A percentile compares a stretch with the other conserved stretches of the same genome.
Evolutionary conservation across 1,140 invertebrate genomes (phyloP).

Genomic region (Pachyrhynchus sulphureomaculatus): DNA sequence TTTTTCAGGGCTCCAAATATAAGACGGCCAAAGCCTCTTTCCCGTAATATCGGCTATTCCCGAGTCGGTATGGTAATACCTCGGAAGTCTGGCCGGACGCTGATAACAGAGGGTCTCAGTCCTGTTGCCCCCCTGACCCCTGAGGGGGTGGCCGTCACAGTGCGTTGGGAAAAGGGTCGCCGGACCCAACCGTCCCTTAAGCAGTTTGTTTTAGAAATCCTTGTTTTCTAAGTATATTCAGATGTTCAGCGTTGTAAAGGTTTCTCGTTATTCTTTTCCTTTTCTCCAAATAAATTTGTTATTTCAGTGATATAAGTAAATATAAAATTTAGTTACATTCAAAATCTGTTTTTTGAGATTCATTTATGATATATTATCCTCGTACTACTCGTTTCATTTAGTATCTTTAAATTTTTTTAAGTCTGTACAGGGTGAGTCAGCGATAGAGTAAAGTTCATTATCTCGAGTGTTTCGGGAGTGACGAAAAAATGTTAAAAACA

Average conservation of each 20-base stretch:
- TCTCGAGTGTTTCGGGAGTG: too few species aligned
- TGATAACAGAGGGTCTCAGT: conserved; percentile 50
- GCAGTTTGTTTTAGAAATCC: conserved; percentile 32
- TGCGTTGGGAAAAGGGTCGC: conserved; percentile 22
- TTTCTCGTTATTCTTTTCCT: conserved; percentile 20
- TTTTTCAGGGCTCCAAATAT: conserved; percentile 27
- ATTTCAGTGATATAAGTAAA: not conserved
- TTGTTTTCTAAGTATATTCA: conserved; percentile 29
- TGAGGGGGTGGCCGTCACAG: conserved; percentile 12
- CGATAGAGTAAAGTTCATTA: too few species aligned
- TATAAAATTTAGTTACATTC: too few species aligned
- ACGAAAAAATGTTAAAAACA: too few species aligned
- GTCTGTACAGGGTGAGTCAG: too few species aligned
- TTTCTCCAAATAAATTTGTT: conserved; percentile 10
- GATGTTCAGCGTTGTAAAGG: conserved; percentile 26
- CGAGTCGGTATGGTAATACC: conserved; percentile 50
- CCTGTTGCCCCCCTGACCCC: conserved; percentile 26
- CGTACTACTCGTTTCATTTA: too few species aligned
- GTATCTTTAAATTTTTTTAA: too few species aligned
- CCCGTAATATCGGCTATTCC: conserved; percentile 47
- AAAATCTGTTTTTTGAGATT: too few species aligned
- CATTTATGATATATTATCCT: too few species aligned
- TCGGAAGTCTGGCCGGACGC: conserved; percentile 49
- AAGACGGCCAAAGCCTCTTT: conserved; percentile 34
- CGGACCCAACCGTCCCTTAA: conserved; percentile 28